Base-by-base conservation (phyloP, 2,113 vertebrate genomes). In the Laticauda laticaudata region DNA sequence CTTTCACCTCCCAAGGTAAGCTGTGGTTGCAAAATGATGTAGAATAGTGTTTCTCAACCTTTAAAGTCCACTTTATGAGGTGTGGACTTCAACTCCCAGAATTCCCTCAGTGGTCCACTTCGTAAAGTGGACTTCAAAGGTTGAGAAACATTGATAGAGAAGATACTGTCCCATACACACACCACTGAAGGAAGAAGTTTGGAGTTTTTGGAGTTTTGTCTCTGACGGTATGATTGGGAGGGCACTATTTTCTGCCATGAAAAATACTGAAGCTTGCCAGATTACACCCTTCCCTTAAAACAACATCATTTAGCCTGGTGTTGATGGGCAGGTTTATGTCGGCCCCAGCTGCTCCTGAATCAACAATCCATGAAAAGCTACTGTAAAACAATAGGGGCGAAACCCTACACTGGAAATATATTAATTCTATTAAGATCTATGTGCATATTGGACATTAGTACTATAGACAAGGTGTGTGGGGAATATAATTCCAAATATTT, bases 401-500 rank as follows among this genome's bases (percentile, higher is more conserved):
- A 96, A 95, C 95, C 53, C 34, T 53, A 57, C 55, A 95, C 94
- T 96, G 95, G 96, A 97, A 97, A 97, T 97, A 95, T 96, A 97
- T 97, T 96, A 96, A 97, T 97, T 97, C 95, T 96, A 97, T 97
- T 96, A 96, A 97, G 97, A 98, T 97, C 89, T 97, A 97, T 98
- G 96, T 97, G 95, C 96, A 94, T 97, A 95, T 97, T 95, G 96
- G 93, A 96, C 92, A 95, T 96, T 96, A 97, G 94, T 95, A 93
- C 95, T 96, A 92, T 96, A 96, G 94, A 95, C 55, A 94, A 95
- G 96, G 97, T 97, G 97, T 97, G 97, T 95, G 96, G 96, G 93
- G 97, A 97, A 97, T 96, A 96, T 87, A 93, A 95, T 97, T 98
- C 95, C 96, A 97, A 98, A 98, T 98, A 98, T 98, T 98, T 98